Percentiles rank a stretch among this genome's conserved stretches.
Conservation (phyloP, 2,797 vertebrate genomes). For the Cuculus canorus region DNA sequence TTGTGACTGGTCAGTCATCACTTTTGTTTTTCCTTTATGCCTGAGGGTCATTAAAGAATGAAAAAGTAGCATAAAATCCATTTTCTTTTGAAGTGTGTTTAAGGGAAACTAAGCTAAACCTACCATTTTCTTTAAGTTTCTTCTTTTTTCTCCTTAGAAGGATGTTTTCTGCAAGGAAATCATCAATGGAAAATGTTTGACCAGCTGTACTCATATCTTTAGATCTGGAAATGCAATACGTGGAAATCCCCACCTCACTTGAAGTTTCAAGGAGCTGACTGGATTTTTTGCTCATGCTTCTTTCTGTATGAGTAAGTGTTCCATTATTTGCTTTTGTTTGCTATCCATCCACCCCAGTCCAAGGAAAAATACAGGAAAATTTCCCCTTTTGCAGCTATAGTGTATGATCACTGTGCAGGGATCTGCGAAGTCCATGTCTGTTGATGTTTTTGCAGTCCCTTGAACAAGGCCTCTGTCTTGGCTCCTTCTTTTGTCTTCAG, state of each 20-base stretch:
- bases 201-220: constrained; percentile 64
- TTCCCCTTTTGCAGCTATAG: background rate
- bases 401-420: background rate
- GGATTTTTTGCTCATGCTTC: constrained; percentile 16
- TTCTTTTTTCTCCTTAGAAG: background rate
- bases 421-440: fast-evolving
- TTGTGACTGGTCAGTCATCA: background rate
- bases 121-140: background rate
- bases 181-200: constrained; percentile 66
- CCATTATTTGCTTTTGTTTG: constrained; percentile 40
- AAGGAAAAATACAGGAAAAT: constrained; percentile 3
- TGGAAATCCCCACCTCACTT: constrained; percentile 69
- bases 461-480: background rate
- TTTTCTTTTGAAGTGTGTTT: background rate
- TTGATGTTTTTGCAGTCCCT: background rate
- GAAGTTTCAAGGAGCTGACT: constrained; percentile 44
- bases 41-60: background rate
- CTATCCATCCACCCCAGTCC: background rate
- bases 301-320: constrained; percentile 1
- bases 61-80: background rate
- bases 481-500: background rate
- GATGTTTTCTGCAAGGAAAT: constrained; percentile 63
- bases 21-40: background rate
- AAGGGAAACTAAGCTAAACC: background rate
- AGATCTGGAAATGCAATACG: constrained; percentile 66